A percentile compares a stretch with the other conserved stretches of the same genome.
These are phyloP conservation scores for Meloidogyne hapla DNA, from an alignment of 1,140 invertebrate genomes.

Conservation along the genomic window DNA sequence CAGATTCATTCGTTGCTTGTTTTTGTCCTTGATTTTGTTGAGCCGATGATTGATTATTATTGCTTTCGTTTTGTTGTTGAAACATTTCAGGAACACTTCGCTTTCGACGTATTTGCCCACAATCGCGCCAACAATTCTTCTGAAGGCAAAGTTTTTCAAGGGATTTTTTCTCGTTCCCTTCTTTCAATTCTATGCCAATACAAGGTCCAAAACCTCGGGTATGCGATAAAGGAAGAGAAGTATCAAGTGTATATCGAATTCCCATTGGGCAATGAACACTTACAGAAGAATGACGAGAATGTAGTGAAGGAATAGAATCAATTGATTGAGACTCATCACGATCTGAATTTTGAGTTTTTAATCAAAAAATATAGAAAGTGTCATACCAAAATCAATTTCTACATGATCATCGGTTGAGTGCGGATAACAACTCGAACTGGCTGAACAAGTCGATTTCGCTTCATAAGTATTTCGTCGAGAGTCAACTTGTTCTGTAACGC, in stretches of 20 bases:
- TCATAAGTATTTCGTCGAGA: conserved; percentile 29
- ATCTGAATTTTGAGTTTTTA: conserved; percentile 24
- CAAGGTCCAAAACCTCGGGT: not conserved
- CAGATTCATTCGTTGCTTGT: conserved; percentile 1
- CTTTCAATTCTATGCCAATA: not conserved
- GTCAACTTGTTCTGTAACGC: not conserved
- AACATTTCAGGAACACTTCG: conserved; percentile 30
- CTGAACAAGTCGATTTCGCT: conserved; percentile 16
- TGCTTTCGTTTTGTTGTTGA: not conserved
- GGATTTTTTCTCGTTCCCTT: not conserved
- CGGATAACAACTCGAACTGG: conserved; percentile 10
- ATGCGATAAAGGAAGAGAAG: not conserved
- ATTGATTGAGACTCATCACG: conserved; percentile 30
- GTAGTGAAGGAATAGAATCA: conserved; percentile 29
- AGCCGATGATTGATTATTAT: not conserved
- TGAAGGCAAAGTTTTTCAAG: not conserved
- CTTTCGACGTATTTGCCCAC: not conserved
- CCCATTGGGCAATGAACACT: conserved; percentile 34
- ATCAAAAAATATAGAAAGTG: not conserved
- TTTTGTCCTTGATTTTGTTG: not conserved
- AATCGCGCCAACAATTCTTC: not conserved
- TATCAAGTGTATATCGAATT: conserved; percentile 34
- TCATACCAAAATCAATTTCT: conserved; percentile 44
- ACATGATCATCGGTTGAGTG: conserved; percentile 35
- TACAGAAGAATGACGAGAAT: conserved; percentile 43